phyloP scores from a whole-genome alignment of 2,888 invertebrate genomes.

The Ichneumon xanthorius region DNA sequence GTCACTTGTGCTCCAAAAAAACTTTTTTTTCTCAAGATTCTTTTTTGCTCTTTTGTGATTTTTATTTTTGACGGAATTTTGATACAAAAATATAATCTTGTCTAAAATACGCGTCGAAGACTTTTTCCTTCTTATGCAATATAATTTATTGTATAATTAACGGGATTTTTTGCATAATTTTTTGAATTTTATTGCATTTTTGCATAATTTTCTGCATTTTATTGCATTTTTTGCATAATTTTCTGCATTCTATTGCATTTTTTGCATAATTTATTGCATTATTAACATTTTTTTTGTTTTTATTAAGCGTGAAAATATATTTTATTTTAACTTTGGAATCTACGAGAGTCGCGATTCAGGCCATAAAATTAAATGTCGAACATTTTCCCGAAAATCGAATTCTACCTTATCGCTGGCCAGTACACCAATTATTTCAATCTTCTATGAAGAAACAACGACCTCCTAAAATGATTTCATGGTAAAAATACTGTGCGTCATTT shows the following conservation, averaged over 20 bases:
- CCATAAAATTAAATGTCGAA: background rate
- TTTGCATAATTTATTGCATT: too few relatives aligned
- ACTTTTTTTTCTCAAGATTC: background rate
- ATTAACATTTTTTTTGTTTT: background rate
- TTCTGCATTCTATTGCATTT: too few relatives aligned
- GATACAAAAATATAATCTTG: background rate
- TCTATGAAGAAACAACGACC: too few relatives aligned
- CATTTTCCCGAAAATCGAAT: background rate
- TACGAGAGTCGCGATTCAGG: background rate
- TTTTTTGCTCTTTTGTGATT: background rate
- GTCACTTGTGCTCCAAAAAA: too few relatives aligned
- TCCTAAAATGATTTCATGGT: too few relatives aligned
- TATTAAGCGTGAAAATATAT: slow-evolving; percentile 47
- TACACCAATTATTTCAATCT: too few relatives aligned
- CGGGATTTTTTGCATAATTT: too few relatives aligned
- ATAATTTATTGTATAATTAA: slow-evolving; percentile 9
- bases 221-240: too few relatives aligned
- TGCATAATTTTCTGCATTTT: background rate
- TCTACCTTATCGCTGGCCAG: too few relatives aligned
- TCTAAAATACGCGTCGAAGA: background rate
- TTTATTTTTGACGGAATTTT: background rate
- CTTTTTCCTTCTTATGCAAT: slow-evolving; percentile 55
- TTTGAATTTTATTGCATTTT: too few relatives aligned
- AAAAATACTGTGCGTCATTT: too few relatives aligned
- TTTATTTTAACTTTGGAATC: slow-evolving; percentile 13